Evolutionary conservation across 1,140 invertebrate species (phyloP).

Genomic region (Pseudachorutes palmiensis): DNA sequence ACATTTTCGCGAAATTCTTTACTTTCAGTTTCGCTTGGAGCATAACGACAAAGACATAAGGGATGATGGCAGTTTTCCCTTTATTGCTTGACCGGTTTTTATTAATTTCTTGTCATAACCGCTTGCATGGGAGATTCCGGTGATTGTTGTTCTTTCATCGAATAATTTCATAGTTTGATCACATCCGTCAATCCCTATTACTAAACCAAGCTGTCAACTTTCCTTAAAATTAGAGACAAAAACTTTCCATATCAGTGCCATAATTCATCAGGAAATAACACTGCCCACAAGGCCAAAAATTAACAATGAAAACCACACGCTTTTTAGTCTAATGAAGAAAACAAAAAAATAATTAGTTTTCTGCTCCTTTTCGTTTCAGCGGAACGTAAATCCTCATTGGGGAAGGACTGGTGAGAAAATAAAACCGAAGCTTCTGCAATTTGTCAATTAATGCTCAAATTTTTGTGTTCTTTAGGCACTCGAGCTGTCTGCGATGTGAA

Average conservation of each 20-base stretch:
- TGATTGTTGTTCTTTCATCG: background rate
- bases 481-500: constrained; percentile 61
- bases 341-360: background rate
- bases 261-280: background rate
- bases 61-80: background rate
- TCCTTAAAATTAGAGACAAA: background rate
- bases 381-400: constrained; percentile 65
- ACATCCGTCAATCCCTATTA: background rate
- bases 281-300: background rate
- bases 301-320: background rate
- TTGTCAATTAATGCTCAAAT: too few species aligned
- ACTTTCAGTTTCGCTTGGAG: constrained; percentile 3
- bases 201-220: background rate
- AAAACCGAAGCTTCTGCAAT: too few species aligned
- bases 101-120: background rate
- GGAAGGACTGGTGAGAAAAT: constrained; percentile 77
- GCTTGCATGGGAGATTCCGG: background rate
- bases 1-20: background rate
- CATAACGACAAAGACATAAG: background rate
- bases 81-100: constrained; percentile 8
- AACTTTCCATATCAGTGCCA: background rate
- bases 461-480: too few species aligned
- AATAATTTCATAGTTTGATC: background rate
- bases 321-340: background rate
- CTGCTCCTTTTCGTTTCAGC: constrained; percentile 50